Percentiles rank a stretch among this genome's conserved stretches.
Conservation (phyloP, 2,113 vertebrate species). For the Fregata magnificens region DNA sequence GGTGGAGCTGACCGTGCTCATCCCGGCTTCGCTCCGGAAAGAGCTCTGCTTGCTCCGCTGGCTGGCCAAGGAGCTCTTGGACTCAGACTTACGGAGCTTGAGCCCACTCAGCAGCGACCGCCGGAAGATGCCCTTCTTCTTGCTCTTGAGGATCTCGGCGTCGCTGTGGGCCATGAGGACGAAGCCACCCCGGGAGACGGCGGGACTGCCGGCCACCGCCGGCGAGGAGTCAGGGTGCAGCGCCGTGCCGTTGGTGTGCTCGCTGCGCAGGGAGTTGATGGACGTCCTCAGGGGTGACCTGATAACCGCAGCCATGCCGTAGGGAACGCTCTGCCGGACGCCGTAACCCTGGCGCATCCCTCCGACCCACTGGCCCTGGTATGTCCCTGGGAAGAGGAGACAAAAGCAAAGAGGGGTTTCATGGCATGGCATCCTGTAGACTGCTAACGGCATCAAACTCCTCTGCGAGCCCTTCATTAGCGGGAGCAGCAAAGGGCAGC, state of each 20-base stretch:
- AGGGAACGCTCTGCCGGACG: slow-evolving; percentile 95
- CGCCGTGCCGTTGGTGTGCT: slow-evolving; percentile 91
- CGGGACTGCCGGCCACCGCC: slow-evolving; percentile 85
- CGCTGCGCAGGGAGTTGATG: slow-evolving; percentile 97
- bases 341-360: slow-evolving; percentile 98
- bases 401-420: neutral
- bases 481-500: neutral
- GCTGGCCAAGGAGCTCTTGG: slow-evolving; percentile 96
- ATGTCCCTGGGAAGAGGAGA: slow-evolving; percentile 81
- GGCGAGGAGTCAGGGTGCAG: slow-evolving; percentile 82
- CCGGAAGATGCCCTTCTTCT: slow-evolving; percentile 93
- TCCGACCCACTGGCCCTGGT: slow-evolving; percentile 95
- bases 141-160: slow-evolving; percentile 86
- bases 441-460: rapidly evolving
- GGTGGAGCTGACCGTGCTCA: slow-evolving; percentile 95
- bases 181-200: slow-evolving; percentile 88
- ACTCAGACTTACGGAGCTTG: slow-evolving; percentile 94
- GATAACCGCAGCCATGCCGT: slow-evolving; percentile 96
- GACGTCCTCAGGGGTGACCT: slow-evolving; percentile 95
- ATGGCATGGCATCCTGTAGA: neutral
- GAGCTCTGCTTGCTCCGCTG: slow-evolving; percentile 99
- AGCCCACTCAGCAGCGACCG: slow-evolving; percentile 94
- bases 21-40: slow-evolving; percentile 96
- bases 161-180: slow-evolving; percentile 92
- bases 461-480: rapidly evolving